Evolutionary conservation across 30 jellyfish, hydroid and myxozoan species (phyloP).

Genomic region (Turritopsis dohrnii): DNA sequence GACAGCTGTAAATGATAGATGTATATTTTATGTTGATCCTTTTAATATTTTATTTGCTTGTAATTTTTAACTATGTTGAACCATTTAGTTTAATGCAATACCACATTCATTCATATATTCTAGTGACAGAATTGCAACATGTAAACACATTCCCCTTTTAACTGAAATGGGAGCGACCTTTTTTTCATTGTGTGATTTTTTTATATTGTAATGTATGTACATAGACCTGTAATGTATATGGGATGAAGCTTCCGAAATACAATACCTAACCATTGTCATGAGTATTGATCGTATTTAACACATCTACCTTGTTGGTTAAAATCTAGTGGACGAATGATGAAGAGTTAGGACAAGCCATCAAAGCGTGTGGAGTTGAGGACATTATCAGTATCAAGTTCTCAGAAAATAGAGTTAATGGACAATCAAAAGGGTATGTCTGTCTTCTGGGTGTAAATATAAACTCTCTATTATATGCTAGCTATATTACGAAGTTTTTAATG

Average conservation of each 20-base stretch:
- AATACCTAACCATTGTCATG: not conserved
- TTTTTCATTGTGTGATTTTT: no score
- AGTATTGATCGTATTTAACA: not conserved
- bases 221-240: not conserved
- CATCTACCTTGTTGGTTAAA: slow-evolving; percentile 8
- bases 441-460: not conserved
- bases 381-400: slow-evolving; percentile 74
- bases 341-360: slow-evolving; percentile 67
- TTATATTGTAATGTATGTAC: not conserved
- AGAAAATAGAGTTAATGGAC: slow-evolving; percentile 95
- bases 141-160: no score
- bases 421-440: slow-evolving; percentile 86
- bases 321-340: slow-evolving; percentile 96
- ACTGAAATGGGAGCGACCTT: no score
- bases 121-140: not conserved
- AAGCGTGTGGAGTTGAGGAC: slow-evolving; percentile 89
- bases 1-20: not conserved
- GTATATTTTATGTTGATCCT: not conserved
- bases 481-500: not conserved
- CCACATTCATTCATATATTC: no score
- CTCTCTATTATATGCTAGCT: not conserved
- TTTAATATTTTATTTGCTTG: not conserved
- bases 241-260: not conserved
- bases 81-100: no score
- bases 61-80: not conserved